These are phyloP conservation scores for Lysiphlebus fabarum DNA, from an alignment of 1,140 invertebrate genomes.

Conservation along the genomic window DNA sequence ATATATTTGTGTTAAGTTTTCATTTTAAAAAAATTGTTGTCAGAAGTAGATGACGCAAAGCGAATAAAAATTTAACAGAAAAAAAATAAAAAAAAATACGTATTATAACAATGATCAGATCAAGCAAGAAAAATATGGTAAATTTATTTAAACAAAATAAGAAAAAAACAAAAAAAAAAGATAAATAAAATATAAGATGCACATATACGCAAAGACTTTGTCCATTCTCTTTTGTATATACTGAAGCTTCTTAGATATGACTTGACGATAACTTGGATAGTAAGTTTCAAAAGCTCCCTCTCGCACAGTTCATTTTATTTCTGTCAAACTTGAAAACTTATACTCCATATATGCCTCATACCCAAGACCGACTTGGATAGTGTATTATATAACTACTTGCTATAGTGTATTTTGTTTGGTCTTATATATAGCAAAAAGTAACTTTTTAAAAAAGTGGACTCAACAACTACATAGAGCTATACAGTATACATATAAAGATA, in stretches of 20 bases:
- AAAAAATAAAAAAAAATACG: background rate
- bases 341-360: constrained; percentile 15
- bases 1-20: constrained; percentile 39
- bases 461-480: background rate
- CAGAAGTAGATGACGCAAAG: constrained; percentile 30
- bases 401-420: constrained; percentile 39
- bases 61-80: background rate
- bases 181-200: constrained; percentile 6
- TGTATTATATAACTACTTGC: constrained; percentile 1
- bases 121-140: background rate
- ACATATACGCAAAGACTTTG: background rate
- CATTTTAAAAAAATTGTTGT: constrained; percentile 36
- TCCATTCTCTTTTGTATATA: background rate
- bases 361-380: constrained; percentile 4
- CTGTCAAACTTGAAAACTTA: constrained; percentile 35
- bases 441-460: too few relatives aligned
- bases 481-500: background rate
- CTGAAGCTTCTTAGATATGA: constrained; percentile 3
- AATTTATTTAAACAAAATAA: background rate
- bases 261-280: constrained; percentile 24
- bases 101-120: background rate
- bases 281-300: background rate
- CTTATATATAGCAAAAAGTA: background rate
- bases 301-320: background rate
- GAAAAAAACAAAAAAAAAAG: background rate